Evolutionary conservation across 2,888 invertebrate species (phyloP).

Genomic region (Ametastegia equiseti): DNA sequence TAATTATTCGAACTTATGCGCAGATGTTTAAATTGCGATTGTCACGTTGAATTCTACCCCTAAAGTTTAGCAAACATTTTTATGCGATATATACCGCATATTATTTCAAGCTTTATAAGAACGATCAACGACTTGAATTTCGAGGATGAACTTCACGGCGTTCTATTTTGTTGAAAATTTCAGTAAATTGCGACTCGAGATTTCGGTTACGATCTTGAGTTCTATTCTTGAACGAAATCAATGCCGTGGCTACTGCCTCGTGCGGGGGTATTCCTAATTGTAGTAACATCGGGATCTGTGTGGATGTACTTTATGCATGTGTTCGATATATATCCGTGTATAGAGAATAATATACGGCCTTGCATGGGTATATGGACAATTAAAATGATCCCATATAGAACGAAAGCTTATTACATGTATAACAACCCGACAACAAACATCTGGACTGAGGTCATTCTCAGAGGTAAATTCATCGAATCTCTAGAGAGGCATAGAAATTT

Average conservation of each 20-base stretch:
- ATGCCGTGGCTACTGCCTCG: background rate
- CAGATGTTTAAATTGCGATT: background rate
- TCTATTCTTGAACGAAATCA: slow-evolving; percentile 22
- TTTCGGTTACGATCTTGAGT: background rate
- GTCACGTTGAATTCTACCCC: background rate
- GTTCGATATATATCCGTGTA: background rate
- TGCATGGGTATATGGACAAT: background rate
- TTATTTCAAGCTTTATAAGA: background rate
- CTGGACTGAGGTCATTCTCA: background rate
- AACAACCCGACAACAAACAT: background rate
- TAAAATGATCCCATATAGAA: background rate
- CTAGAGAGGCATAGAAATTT: background rate
- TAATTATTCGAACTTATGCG: background rate
- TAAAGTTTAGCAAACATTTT: background rate
- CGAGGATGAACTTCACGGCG: background rate
- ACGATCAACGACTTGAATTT: background rate
- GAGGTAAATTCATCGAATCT: background rate
- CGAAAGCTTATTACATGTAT: background rate
- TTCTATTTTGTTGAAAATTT: background rate
- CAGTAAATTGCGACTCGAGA: background rate
- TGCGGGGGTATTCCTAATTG: background rate
- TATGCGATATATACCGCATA: too few species aligned
- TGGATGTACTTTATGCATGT: background rate
- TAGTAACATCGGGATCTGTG: background rate
- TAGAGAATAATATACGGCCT: background rate